phyloP scores from a whole-genome alignment of 2,797 vertebrate genomes.

The Chelonia mydas region DNA sequence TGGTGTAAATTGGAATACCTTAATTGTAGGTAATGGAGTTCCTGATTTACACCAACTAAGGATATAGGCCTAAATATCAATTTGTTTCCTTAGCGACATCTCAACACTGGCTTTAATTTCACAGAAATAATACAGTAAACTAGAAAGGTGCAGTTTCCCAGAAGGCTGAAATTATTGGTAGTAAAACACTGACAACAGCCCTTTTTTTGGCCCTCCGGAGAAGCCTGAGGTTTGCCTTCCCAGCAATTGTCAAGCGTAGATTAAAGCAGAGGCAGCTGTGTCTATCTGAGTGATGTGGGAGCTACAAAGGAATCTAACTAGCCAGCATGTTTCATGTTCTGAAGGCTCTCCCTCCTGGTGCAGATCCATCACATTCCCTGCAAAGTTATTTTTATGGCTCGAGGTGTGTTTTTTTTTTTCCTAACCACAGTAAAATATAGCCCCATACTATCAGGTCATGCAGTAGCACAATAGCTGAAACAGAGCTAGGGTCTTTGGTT shows the following conservation, averaged over 20 bases:
- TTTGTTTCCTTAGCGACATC: constrained; percentile 50
- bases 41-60: background rate
- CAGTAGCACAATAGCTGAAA: constrained; percentile 14
- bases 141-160: constrained; percentile 73
- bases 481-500: background rate
- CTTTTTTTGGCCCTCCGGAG: constrained; percentile 63
- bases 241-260: constrained; percentile 65
- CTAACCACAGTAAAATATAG: constrained; percentile 10
- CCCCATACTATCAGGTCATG: background rate
- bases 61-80: constrained; percentile 21
- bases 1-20: background rate
- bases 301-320: constrained; percentile 46
- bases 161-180: constrained; percentile 75
- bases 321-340: constrained; percentile 42
- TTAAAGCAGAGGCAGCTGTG: background rate
- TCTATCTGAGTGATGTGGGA: constrained; percentile 45
- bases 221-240: constrained; percentile 72
- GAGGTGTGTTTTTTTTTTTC: background rate
- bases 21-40: background rate
- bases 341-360: constrained; percentile 39
- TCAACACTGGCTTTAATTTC: constrained; percentile 53
- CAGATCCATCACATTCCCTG: constrained; percentile 38
- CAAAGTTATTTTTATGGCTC: constrained; percentile 25
- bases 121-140: constrained; percentile 65
- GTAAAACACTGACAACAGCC: constrained; percentile 69